A percentile compares a stretch with the other conserved stretches of the same genome.
phyloP scores from a whole-genome alignment of 2,888 invertebrate genomes.

The Cynaeus angustus region DNA sequence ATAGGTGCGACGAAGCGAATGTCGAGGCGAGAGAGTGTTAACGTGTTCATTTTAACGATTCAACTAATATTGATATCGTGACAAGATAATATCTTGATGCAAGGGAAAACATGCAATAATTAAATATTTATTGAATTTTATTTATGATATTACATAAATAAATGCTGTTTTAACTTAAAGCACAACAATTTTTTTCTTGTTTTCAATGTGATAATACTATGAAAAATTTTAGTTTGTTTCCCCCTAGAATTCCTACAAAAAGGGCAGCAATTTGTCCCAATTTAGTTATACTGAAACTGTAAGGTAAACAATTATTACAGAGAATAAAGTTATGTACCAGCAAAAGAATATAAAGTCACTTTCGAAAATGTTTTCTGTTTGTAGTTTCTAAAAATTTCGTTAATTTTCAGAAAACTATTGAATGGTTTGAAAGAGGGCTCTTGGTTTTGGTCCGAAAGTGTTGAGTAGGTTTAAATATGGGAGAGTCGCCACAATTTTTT shows the following conservation, averaged over 20 bases:
- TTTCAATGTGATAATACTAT: not conserved
- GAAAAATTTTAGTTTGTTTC: not conserved
- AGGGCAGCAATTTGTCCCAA: not conserved
- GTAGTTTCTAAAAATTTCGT: not conserved
- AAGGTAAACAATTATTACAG: not conserved
- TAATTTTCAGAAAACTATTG: not conserved
- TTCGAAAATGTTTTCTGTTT: not conserved
- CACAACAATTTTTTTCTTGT: slow-evolving; percentile 19
- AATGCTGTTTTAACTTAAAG: slow-evolving; percentile 40
- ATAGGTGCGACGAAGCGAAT: no score
- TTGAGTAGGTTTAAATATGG: no score
- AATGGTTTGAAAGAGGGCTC: not conserved
- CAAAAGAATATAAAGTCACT: not conserved
- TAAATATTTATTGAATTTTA: slow-evolving; percentile 35
- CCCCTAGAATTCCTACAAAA: no score
- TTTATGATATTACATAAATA: slow-evolving; percentile 20
- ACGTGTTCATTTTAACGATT: no score
- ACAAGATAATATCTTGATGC: slow-evolving; percentile 36
- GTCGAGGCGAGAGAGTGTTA: no score
- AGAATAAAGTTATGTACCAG: not conserved
- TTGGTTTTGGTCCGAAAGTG: not conserved
- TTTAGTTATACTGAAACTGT: not conserved
- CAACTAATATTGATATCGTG: no score
- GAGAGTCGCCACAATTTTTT: no score
- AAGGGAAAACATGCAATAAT: slow-evolving; percentile 7